Evolutionary conservation across 2,113 vertebrate species (phyloP).

Genomic region (Manacus vitellinus): DNA sequence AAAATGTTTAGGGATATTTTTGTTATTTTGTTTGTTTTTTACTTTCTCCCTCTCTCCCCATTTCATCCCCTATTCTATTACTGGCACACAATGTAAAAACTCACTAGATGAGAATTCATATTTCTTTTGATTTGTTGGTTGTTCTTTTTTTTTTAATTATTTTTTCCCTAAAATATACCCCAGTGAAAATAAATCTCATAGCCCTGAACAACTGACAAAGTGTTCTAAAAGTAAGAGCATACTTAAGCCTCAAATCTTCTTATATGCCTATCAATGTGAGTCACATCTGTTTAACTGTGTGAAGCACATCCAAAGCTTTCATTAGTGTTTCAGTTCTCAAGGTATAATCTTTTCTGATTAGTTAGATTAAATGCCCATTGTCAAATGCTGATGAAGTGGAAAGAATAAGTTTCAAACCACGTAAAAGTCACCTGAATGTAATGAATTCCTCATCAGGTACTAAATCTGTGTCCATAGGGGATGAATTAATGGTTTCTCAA

Average conservation of each 20-base stretch:
- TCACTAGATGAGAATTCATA: background rate
- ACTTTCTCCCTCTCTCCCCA: accelerated
- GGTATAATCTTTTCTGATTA: background rate
- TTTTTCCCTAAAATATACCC: accelerated
- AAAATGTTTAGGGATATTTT: background rate
- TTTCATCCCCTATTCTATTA: background rate
- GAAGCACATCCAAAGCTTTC: background rate
- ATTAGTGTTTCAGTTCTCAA: background rate
- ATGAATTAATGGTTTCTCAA: background rate
- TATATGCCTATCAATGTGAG: background rate
- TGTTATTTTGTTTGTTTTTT: background rate
- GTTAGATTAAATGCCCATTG: background rate
- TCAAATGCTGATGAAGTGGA: background rate
- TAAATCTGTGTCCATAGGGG: background rate
- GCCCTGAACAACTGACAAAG: background rate
- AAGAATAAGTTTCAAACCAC: background rate
- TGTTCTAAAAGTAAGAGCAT: background rate
- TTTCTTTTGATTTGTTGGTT: background rate
- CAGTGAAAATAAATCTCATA: background rate
- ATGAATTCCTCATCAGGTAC: background rate
- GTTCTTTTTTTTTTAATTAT: background rate
- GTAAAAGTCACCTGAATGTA: background rate
- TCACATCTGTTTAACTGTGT: background rate
- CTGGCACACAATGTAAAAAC: background rate
- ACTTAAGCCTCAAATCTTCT: background rate